Evolutionary conservation across 2,797 vertebrate species (phyloP), one percentile per base, ranked within the genome.

Genomic region (Schizothorax lantsangensis): DNA sequence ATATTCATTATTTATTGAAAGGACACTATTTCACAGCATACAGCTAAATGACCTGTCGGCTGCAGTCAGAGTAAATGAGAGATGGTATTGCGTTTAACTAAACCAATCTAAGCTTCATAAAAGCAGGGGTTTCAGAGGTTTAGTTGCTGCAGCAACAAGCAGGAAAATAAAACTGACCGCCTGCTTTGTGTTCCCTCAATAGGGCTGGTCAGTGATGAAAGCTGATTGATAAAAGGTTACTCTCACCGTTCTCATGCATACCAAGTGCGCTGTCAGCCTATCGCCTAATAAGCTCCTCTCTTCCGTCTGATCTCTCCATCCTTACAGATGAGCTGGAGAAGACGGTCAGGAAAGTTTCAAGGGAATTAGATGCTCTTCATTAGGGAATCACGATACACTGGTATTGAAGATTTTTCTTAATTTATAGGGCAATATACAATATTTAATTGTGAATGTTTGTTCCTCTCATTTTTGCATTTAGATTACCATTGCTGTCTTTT

Each of bases 1-100:
- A 80, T 79, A 87, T 83, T 84, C 83, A 88, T 88, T 85, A 87
- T 88, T 88, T 73, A 88, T 47, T 74, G 68, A 78, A 75, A 78
- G 66, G 49, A 79, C 59, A 78, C 83, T 33, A 84, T 81, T 83
- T 80, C 85, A 73, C 74, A 38, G 54, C 69, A 75, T 74, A 68
- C 73, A 33, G 43, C 49, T 88, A 84, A 87, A 87, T 71, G 85
- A 74, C 79, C 85, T 40, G 68, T 80, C 74, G 83, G 52, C 84
- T 84, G 66, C 23, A 45, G 73, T 52, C 19, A 23, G 14, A 77
- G 82, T 86, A 90, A 88, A 88, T 87, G 88, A 87, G 72, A 85
- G 54, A 83, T 19, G 38, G 47, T 78, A 49, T 69, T 69, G 68
- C 43, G 26, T 73, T 88, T 85, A 68, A 71, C 84, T 62, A 79